Evolutionary conservation across 2,888 invertebrate species (phyloP).

Genomic region (Lycophotia porphyrea): DNA sequence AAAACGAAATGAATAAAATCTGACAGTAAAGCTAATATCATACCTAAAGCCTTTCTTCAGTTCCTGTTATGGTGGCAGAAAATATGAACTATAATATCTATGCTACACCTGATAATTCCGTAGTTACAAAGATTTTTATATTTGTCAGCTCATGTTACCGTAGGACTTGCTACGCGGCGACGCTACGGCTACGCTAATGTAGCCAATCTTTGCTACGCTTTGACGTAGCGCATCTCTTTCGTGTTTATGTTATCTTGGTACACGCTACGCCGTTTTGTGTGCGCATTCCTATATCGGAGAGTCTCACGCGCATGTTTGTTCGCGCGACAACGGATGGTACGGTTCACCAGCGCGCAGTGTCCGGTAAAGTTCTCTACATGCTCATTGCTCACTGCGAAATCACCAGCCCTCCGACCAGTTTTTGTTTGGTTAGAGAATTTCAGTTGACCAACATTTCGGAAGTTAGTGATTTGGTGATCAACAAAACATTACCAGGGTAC

Average conservation of each 20-base stretch:
- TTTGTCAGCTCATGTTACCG: constrained; percentile 2
- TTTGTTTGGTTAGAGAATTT: constrained; percentile 65
- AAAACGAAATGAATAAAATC: not conserved
- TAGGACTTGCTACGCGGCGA: constrained; percentile 34
- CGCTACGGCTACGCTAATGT: constrained; percentile 35
- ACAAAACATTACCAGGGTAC: not conserved
- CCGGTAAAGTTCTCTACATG: constrained; percentile 78
- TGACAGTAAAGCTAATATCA: not conserved
- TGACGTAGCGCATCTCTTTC: constrained; percentile 34
- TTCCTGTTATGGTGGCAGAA: not conserved
- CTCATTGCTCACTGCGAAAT: constrained; percentile 83
- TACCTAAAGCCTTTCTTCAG: not conserved
- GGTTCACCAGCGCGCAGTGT: constrained; percentile 78
- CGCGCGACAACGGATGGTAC: constrained; percentile 72
- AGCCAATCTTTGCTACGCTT: constrained; percentile 43
- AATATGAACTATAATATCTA: not conserved
- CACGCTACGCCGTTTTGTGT: constrained; percentile 58
- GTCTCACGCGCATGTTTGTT: constrained; percentile 83
- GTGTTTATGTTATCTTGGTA: constrained; percentile 44
- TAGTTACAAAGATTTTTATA: not conserved
- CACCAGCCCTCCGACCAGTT: constrained; percentile 70
- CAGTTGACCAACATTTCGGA: constrained; percentile 72
- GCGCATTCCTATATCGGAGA: constrained; percentile 73
- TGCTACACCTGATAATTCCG: not conserved
- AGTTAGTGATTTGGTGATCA: constrained; percentile 73